A percentile compares a stretch with the other conserved stretches of the same genome.
These are phyloP conservation scores for Poecilia wingei DNA, from an alignment of 2,797 vertebrate genomes.

Conservation along the genomic window DNA sequence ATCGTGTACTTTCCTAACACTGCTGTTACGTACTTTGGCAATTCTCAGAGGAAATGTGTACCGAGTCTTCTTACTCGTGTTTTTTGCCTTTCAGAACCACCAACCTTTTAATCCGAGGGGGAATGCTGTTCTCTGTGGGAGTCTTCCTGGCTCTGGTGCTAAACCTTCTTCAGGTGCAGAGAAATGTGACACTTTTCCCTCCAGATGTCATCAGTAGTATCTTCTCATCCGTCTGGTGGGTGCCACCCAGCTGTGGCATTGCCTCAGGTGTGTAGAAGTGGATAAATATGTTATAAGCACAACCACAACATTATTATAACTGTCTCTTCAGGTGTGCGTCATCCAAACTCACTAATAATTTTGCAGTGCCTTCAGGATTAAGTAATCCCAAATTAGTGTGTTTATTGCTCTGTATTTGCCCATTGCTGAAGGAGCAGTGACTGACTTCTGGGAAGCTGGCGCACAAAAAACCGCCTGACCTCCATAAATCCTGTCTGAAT, in stretches of 20 bases:
- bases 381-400: not conserved
- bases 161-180: constrained; percentile 95
- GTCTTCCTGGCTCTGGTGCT: constrained; percentile 93
- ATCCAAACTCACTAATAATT: not conserved
- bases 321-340: not conserved
- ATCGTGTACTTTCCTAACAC: not conserved
- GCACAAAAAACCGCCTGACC: not conserved
- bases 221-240: constrained; percentile 97
- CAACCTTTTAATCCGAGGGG: constrained; percentile 89
- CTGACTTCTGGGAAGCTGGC: not conserved
- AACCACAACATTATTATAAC: not conserved
- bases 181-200: constrained; percentile 94
- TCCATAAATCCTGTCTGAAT: not conserved
- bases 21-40: not conserved
- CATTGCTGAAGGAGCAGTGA: not conserved
- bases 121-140: constrained; percentile 91
- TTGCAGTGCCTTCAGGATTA: not conserved
- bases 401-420: not conserved
- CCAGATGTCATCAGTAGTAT: constrained; percentile 94
- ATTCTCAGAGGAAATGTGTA: not conserved
- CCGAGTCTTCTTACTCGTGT: not conserved
- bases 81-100: constrained; percentile 65
- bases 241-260: constrained; percentile 92
- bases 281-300: not conserved
- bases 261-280: constrained; percentile 85